Percentiles rank a stretch among this genome's conserved stretches.
Evolutionary conservation across 2,888 invertebrate species (phyloP).

Genomic region (Rhimphoctona megacephalus): DNA sequence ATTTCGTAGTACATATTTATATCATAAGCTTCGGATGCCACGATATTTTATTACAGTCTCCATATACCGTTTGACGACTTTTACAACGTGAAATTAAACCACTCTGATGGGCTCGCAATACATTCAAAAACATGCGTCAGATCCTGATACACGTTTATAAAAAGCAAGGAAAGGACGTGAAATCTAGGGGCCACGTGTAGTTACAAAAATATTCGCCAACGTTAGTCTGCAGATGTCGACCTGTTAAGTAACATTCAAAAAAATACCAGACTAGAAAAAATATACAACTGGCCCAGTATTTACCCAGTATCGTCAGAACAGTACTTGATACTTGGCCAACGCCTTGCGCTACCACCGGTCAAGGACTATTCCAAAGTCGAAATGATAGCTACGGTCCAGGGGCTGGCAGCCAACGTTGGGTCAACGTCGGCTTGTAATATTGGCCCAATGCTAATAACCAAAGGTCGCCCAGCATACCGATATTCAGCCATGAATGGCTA

Average conservation of each 20-base stretch:
- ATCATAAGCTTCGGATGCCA: not conserved
- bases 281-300: too few species aligned
- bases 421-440: too few species aligned
- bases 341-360: too few species aligned
- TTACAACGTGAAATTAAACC: not conserved
- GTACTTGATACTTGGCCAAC: too few species aligned
- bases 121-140: not conserved
- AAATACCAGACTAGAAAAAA: too few species aligned
- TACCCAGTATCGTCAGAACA: too few species aligned
- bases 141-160: constrained; percentile 16
- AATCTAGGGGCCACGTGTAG: not conserved
- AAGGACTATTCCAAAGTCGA: too few species aligned
- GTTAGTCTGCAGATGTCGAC: not conserved
- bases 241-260: not conserved
- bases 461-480: too few species aligned
- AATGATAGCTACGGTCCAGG: too few species aligned
- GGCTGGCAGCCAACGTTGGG: too few species aligned
- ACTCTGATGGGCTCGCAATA: not conserved
- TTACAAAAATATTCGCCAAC: not conserved
- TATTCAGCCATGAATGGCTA: too few species aligned
- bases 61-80: not conserved
- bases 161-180: constrained; percentile 3
- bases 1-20: not conserved
- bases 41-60: not conserved
- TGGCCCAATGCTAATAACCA: too few species aligned